phyloP scores from a whole-genome alignment of 2,113 vertebrate genomes.

The Urocolius indicus region DNA sequence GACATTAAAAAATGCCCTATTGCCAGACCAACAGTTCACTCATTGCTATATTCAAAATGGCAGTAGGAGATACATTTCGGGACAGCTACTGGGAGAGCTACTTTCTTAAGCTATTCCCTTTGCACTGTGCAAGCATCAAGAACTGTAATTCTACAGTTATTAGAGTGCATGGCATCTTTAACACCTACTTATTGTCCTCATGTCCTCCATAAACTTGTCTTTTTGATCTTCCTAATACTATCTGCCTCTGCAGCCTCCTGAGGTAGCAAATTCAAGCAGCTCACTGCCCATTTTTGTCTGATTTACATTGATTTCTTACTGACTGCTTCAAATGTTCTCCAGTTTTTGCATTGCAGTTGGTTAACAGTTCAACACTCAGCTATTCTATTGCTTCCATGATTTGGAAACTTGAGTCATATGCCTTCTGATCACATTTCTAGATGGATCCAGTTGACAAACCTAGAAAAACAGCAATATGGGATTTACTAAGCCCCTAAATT shows the following conservation, averaged over 20 bases:
- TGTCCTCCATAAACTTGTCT: neutral
- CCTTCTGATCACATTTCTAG: neutral
- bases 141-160: neutral
- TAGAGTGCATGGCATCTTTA: neutral
- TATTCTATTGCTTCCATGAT: neutral
- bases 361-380: neutral
- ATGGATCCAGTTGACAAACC: neutral
- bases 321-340: neutral
- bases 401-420: neutral
- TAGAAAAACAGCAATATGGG: neutral
- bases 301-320: neutral
- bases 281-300: neutral
- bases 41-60: neutral
- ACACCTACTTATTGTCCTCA: neutral
- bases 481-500: neutral
- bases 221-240: neutral
- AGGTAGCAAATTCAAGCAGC: neutral
- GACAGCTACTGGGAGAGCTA: neutral
- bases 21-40: neutral
- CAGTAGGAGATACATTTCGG: neutral
- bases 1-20: neutral
- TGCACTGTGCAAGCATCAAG: neutral
- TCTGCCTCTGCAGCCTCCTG: neutral
- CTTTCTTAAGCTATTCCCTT: neutral
- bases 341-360: neutral